phyloP scores from a whole-genome alignment of 1,140 invertebrate species.

The Orius insidiosus region DNA sequence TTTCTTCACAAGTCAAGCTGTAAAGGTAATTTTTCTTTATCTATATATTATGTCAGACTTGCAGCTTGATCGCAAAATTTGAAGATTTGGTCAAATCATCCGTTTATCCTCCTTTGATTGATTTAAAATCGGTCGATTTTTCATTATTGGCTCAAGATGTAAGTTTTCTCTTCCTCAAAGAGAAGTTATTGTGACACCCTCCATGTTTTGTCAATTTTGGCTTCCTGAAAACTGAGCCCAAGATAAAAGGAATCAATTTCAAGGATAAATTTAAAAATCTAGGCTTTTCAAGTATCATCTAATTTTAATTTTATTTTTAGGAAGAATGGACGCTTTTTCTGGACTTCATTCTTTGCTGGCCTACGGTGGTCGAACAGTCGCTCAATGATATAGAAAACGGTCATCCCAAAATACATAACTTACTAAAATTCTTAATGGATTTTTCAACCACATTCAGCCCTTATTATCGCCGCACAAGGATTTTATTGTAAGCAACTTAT shows the following conservation, averaged over 20 bases:
- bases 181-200: too few relatives aligned
- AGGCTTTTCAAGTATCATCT: neutral
- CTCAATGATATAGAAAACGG: too few relatives aligned
- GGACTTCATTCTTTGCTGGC: too few relatives aligned
- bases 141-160: conserved; percentile 6
- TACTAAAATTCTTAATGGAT: too few relatives aligned
- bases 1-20: neutral
- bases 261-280: too few relatives aligned
- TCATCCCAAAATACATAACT: too few relatives aligned
- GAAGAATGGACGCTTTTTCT: too few relatives aligned
- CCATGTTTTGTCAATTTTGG: too few relatives aligned
- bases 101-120: conserved; percentile 4
- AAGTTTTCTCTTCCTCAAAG: too few relatives aligned
- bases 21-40: neutral
- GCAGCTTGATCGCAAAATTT: conserved; percentile 1
- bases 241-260: too few relatives aligned
- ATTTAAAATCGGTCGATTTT: conserved; percentile 4
- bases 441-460: conserved; percentile 33
- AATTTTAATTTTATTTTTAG: neutral
- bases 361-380: too few relatives aligned
- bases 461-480: conserved; percentile 47
- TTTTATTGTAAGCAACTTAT: conserved; percentile 46
- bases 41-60: conserved; percentile 5
- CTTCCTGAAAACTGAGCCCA: too few relatives aligned
- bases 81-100: neutral